A percentile compares a stretch with the other conserved stretches of the same genome.
Evolutionary conservation across 2,113 vertebrate species (phyloP).

Genomic region (Rynchops niger): DNA sequence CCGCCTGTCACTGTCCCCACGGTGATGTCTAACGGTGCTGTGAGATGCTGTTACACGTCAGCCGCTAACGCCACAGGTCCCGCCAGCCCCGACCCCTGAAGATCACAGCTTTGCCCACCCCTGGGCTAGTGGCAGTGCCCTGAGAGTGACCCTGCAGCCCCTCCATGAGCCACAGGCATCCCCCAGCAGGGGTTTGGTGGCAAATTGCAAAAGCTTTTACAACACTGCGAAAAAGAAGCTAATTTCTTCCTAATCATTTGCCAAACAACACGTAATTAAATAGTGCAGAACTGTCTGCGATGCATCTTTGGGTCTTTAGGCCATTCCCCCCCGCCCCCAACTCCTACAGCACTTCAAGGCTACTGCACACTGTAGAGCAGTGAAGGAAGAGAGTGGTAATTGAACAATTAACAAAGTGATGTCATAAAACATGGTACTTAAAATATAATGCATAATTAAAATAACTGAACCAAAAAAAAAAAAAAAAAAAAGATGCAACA

Average conservation of each 20-base stretch:
- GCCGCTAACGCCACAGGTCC: not conserved
- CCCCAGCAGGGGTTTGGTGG: not conserved
- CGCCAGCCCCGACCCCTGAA: not conserved
- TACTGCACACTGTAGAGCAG: conserved; percentile 13
- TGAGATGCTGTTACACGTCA: not conserved
- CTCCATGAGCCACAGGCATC: not conserved
- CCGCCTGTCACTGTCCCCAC: accelerated
- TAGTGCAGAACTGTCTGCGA: not conserved
- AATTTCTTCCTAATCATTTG: not conserved
- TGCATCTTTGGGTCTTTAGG: not conserved
- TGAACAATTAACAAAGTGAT: conserved; percentile 64
- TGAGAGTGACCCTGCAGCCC: not conserved
- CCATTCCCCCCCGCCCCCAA: too few species aligned
- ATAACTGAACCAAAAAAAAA: conserved; percentile 2
- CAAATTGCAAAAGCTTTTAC: not conserved
- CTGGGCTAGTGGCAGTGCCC: accelerated
- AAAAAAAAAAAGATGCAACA: not conserved
- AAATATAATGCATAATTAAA: conserved; percentile 70
- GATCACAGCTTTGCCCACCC: accelerated
- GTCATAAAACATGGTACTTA: conserved; percentile 56
- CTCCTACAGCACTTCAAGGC: conserved; percentile 2
- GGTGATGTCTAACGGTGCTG: accelerated
- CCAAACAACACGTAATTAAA: not conserved
- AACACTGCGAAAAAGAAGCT: not conserved
- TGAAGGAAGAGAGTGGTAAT: conserved; percentile 37